These are phyloP conservation scores for Latrodectus geometricus DNA, from an alignment of 1,140 invertebrate species.

Conservation along the genomic window DNA sequence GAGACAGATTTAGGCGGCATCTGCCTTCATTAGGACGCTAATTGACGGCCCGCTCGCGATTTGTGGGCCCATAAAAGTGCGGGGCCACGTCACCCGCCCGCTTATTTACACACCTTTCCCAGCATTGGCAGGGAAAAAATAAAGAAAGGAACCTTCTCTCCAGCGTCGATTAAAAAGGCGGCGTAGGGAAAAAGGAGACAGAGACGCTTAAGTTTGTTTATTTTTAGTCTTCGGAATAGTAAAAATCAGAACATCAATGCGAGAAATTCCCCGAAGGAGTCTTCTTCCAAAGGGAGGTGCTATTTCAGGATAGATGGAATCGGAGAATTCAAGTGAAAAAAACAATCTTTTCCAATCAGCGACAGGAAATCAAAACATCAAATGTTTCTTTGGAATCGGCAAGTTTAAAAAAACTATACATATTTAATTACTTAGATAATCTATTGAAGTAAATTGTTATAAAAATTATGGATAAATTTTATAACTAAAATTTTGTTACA, in stretches of 20 bases:
- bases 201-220: background rate
- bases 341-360: too few species aligned
- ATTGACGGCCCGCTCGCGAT: slow-evolving; percentile 47
- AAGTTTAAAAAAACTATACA: too few species aligned
- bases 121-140: background rate
- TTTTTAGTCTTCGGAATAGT: background rate
- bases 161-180: background rate
- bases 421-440: too few species aligned
- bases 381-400: too few species aligned
- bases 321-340: too few species aligned
- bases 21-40: slow-evolving; percentile 51
- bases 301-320: too few species aligned
- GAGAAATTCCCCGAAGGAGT: too few species aligned
- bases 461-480: too few species aligned
- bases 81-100: background rate
- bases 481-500: too few species aligned
- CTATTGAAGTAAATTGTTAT: too few species aligned
- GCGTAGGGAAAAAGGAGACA: background rate
- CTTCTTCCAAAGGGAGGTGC: too few species aligned
- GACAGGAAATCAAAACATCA: too few species aligned
- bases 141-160: background rate
- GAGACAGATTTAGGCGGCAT: slow-evolving; percentile 57
- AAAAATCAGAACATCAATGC: background rate
- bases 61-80: slow-evolving; percentile 51
- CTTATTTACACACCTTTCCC: slow-evolving; percentile 40